These are phyloP conservation scores for Botia kubotai DNA, from an alignment of 2,797 vertebrate species.

Conservation along the genomic window DNA sequence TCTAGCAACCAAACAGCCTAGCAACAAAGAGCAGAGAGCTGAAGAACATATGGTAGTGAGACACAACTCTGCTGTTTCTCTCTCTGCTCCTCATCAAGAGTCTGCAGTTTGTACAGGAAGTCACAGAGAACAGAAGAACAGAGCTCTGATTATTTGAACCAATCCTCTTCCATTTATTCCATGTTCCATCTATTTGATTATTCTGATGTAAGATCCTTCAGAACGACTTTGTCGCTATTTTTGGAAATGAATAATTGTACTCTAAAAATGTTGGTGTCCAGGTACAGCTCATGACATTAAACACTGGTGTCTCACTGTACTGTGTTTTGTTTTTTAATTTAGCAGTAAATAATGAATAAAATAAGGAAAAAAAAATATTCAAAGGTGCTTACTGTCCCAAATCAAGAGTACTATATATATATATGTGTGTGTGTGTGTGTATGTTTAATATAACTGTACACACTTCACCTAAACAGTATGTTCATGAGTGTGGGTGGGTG, in stretches of 20 bases:
- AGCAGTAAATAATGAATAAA: neutral
- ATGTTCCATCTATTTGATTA: constrained; percentile 35
- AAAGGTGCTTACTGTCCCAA: neutral
- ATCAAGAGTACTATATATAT: neutral
- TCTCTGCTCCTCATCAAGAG: neutral
- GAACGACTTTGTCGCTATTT: constrained; percentile 44
- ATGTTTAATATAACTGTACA: neutral
- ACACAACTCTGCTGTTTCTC: neutral
- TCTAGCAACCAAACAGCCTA: neutral
- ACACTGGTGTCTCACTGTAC: neutral
- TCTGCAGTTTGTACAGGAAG: constrained; percentile 17
- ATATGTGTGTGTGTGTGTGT: too few relatives aligned
- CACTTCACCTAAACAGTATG: neutral
- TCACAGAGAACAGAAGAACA: constrained; percentile 20
- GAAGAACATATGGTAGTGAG: constrained; percentile 1
- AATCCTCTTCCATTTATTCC: neutral
- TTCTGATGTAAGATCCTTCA: constrained; percentile 21
- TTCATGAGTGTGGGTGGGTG: neutral
- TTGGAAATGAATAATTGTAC: constrained; percentile 30
- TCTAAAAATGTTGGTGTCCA: neutral
- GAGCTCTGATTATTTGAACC: constrained; percentile 42
- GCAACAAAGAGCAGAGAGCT: neutral
- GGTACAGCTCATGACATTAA: constrained; percentile 14
- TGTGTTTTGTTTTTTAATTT: neutral
- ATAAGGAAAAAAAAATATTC: neutral